Conservation (phyloP, 2,797 vertebrate species). For the Fistularia tabacaria region DNA sequence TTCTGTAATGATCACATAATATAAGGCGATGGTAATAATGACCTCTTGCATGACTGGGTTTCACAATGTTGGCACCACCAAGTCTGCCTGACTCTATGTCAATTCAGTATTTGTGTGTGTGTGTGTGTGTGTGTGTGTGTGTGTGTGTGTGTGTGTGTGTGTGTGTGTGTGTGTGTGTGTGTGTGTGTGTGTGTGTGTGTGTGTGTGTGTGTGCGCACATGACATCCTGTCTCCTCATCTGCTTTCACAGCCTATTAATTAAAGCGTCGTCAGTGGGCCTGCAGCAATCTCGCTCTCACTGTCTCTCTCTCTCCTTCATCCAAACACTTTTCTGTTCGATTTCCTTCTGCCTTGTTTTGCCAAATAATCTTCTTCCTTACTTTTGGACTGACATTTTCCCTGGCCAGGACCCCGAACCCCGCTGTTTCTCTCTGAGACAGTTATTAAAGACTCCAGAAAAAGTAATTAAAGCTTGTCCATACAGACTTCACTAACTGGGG, state of each 20-base stretch:
- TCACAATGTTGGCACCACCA: constrained; percentile 47
- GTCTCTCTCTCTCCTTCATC: background rate
- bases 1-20: constrained; percentile 46
- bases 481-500: background rate
- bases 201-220: constrained; percentile 14
- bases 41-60: constrained; percentile 33
- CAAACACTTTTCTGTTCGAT: constrained; percentile 8
- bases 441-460: background rate
- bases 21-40: constrained; percentile 45
- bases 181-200: constrained; percentile 19
- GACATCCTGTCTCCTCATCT: constrained; percentile 56
- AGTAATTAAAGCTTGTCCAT: background rate
- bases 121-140: constrained; percentile 35
- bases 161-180: constrained; percentile 39
- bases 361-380: background rate
- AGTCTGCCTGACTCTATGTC: constrained; percentile 50
- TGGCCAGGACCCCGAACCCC: background rate
- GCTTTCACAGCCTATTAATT: constrained; percentile 70
- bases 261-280: constrained; percentile 4
- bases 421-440: constrained; percentile 18
- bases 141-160: constrained; percentile 23
- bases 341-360: background rate
- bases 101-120: constrained; percentile 23
- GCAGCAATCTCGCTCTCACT: constrained; percentile 40
- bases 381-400: background rate